A percentile compares a stretch with the other conserved stretches of the same genome.
These are phyloP conservation scores for Melopsittacus undulatus DNA, from an alignment of 2,797 vertebrate species.

Conservation along the genomic window DNA sequence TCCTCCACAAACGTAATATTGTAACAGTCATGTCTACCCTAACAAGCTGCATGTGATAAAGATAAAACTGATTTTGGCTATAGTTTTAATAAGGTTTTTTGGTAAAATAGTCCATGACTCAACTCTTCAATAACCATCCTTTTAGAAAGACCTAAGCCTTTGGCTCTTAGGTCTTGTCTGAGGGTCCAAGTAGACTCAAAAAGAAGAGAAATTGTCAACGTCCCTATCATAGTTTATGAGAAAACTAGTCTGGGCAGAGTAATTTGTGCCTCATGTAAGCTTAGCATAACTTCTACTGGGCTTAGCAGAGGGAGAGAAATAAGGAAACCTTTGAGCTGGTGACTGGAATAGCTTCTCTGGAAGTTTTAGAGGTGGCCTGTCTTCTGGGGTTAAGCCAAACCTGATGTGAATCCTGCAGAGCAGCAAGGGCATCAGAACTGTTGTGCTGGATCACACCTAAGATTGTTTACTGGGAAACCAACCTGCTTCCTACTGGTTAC, in stretches of 20 bases:
- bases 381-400: background rate
- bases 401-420: background rate
- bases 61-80: background rate
- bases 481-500: background rate
- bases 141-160: background rate
- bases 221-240: background rate
- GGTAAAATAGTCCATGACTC: background rate
- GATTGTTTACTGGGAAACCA: background rate
- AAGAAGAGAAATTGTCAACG: background rate
- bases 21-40: background rate
- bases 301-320: background rate
- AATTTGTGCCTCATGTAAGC: fast-evolving
- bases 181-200: background rate
- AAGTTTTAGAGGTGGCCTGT: background rate
- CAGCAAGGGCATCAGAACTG: background rate
- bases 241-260: background rate
- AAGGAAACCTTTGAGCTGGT: background rate
- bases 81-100: background rate
- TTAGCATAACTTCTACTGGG: background rate
- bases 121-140: background rate
- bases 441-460: background rate
- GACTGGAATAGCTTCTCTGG: background rate
- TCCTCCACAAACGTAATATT: background rate
- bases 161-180: fast-evolving
- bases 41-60: background rate